Percentiles rank a stretch among this genome's conserved stretches.
phyloP scores from a whole-genome alignment of 2,888 invertebrate species.

The Drosophila siamana region DNA sequence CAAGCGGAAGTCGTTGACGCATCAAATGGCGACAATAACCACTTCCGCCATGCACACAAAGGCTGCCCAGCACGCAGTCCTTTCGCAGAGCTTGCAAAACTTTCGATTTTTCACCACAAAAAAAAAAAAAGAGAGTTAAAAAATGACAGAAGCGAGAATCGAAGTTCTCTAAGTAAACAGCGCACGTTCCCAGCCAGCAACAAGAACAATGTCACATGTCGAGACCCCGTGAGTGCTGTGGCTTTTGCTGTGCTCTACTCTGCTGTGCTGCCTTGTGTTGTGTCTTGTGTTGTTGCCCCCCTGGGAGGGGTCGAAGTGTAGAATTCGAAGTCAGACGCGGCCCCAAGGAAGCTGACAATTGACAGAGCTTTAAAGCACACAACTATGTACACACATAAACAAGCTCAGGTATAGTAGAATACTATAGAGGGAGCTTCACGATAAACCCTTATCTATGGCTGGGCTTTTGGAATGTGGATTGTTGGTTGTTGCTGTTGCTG shows the following conservation, averaged over 20 bases:
- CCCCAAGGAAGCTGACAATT: slow-evolving; percentile 52
- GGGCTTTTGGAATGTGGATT: slow-evolving; percentile 48
- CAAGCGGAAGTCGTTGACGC: slow-evolving; percentile 77
- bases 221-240: slow-evolving; percentile 28
- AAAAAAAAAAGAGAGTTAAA: neutral
- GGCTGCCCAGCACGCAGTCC: slow-evolving; percentile 44
- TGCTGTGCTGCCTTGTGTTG: too few relatives aligned
- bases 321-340: slow-evolving; percentile 42
- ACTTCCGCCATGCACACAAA: slow-evolving; percentile 66
- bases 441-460: slow-evolving; percentile 56
- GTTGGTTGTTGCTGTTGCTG: slow-evolving; percentile 3
- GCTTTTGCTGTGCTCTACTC: neutral
- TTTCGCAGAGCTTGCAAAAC: neutral
- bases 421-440: slow-evolving; percentile 22
- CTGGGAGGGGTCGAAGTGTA: slow-evolving; percentile 32
- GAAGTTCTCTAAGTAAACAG: slow-evolving; percentile 39
- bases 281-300: slow-evolving; percentile 5
- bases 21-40: slow-evolving; percentile 80
- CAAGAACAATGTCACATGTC: slow-evolving; percentile 34
- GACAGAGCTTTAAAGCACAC: slow-evolving; percentile 46
- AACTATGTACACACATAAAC: slow-evolving; percentile 7
- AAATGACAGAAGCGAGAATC: neutral
- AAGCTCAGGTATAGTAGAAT: neutral
- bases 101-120: slow-evolving; percentile 4
- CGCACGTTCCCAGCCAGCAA: slow-evolving; percentile 11